Base-by-base conservation (phyloP, 2,888 invertebrate species). In the Protonemura montana region DNA sequence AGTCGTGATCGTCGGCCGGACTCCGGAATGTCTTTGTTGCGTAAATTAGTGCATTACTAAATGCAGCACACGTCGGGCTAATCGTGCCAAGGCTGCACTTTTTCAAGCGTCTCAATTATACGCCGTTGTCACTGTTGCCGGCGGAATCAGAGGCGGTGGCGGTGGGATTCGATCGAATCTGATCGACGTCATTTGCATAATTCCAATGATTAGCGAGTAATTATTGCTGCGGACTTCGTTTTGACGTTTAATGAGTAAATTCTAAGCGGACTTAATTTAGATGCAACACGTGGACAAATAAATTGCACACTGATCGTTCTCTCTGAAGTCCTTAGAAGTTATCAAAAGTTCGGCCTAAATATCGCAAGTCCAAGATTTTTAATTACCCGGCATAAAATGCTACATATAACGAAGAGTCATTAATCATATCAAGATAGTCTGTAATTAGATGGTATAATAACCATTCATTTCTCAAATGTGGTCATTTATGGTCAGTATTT, bases 21-120 rank as follows among this genome's bases (percentile, higher is more conserved):
- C 35, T 3, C 35, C 35, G 35, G 59, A 59, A 59, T 59, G 59
- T 59, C 59, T 59, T 59, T 59, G 59, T 59, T 59, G 59, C 59
- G 59, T 59, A 59, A 59, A 59, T 59, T 59, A 59, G 59, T 59
- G 59, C 59, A 59, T 59, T 59, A 59, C 59, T 59, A 59, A 59
- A 59, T 59, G 59, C 59, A 59, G 59, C 59, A 59, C 59, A 59
- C 59, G 59, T 59, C 59, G 59, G 16, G 59, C 21, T 59, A 59
- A 59, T 59, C 3, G 59, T 59, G 59, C 59, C 59, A 59, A 59
- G 59, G 59, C 59, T 59, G 59, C 16, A 59, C 59, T 59, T 59
- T 59, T 59, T 59, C 59, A 59, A 59, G 59, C 59, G 13, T 21
- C 59, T 59, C 59, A 59, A 59, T 59, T 59, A n/a, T n/a, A n/a